Evolutionary conservation across 2,797 vertebrate genomes (phyloP).

Genomic region (Sardinella longiceps): DNA sequence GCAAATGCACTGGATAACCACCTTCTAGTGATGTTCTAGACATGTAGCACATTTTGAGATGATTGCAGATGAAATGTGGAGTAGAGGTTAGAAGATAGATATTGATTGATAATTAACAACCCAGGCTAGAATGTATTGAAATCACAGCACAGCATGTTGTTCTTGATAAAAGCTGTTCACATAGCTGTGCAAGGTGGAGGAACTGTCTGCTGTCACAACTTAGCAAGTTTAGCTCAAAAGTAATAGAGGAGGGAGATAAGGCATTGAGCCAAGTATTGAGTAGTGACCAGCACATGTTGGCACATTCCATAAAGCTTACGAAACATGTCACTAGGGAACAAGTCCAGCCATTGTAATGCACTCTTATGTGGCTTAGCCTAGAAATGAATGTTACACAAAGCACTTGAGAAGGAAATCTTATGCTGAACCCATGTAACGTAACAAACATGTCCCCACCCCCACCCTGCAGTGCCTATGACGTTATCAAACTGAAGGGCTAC

Average conservation of each 20-base stretch:
- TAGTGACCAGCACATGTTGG: background rate
- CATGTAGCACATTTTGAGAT: background rate
- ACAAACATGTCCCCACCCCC: slow-evolving; percentile 4
- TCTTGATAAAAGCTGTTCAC: background rate
- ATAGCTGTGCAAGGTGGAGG: background rate
- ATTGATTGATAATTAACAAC: background rate
- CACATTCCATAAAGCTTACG: background rate
- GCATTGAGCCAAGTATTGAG: slow-evolving; percentile 39
- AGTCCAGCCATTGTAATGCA: background rate
- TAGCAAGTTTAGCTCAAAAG: background rate
- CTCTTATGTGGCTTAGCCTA: background rate
- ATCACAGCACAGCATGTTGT: background rate
- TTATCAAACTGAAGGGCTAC: slow-evolving; percentile 97
- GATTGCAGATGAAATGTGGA: background rate
- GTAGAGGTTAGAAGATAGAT: background rate
- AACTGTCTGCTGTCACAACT: background rate
- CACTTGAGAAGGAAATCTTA: background rate
- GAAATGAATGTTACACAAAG: background rate
- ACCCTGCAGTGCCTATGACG: slow-evolving; percentile 87
- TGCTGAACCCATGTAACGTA: background rate
- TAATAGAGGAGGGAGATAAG: slow-evolving; percentile 42
- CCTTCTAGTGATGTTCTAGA: background rate
- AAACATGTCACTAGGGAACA: slow-evolving; percentile 30
- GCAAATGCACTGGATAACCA: slow-evolving; percentile 14
- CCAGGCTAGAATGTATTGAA: background rate